Conservation (phyloP, 2,113 vertebrate species). For the Vulpes vulpes region DNA sequence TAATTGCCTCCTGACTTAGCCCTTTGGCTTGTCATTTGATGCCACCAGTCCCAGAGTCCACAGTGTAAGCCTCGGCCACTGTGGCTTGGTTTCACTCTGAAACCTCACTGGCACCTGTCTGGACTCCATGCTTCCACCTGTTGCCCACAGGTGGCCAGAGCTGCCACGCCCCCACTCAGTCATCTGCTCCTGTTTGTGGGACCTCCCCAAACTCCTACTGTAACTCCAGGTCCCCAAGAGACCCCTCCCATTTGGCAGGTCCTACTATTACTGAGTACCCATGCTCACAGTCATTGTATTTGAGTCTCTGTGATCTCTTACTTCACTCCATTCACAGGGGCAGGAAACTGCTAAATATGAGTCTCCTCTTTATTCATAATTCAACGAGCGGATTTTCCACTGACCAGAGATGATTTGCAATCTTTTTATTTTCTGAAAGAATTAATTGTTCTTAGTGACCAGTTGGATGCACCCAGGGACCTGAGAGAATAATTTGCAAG, state of each 20-base stretch:
- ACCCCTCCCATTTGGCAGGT: not conserved
- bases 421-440: slow-evolving; percentile 68
- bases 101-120: not conserved
- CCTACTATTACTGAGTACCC: not conserved
- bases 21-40: not conserved
- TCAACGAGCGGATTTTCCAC: slow-evolving; percentile 39
- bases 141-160: no score
- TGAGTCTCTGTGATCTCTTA: slow-evolving; percentile 33
- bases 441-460: slow-evolving; percentile 73
- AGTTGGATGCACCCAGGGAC: slow-evolving; percentile 50
- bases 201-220: not conserved
- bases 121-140: not conserved
- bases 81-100: not conserved
- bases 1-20: not conserved
- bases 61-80: not conserved
- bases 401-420: slow-evolving; percentile 28
- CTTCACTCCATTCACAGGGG: not conserved
- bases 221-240: not conserved
- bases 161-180: accelerated
- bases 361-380: slow-evolving; percentile 23
- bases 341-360: not conserved
- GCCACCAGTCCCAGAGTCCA: not conserved
- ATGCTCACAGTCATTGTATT: not conserved
- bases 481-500: slow-evolving; percentile 61
- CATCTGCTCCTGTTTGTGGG: not conserved